These are phyloP conservation scores for Scylla paramamosain DNA, from an alignment of 1,140 invertebrate genomes.

Conservation along the genomic window DNA sequence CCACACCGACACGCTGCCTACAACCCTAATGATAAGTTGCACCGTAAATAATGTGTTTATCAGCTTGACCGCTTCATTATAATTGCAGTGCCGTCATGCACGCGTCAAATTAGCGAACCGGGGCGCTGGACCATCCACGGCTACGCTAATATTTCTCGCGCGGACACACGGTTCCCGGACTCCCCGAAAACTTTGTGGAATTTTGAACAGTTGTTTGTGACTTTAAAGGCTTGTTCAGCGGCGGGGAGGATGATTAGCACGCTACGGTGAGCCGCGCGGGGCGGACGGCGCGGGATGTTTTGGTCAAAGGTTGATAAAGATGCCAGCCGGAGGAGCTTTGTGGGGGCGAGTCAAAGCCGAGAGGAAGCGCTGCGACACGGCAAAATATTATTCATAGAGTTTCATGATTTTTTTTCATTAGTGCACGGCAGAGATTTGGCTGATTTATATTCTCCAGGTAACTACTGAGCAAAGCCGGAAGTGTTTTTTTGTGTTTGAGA, in stretches of 20 bases:
- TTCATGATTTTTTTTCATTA: background rate
- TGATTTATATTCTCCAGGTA: background rate
- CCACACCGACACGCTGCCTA: background rate
- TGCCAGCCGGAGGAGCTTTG: background rate
- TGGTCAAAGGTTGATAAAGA: background rate
- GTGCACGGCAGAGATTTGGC: background rate
- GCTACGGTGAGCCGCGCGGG: background rate
- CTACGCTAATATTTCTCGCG: constrained; percentile 30
- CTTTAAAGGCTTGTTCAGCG: background rate
- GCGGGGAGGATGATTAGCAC: background rate
- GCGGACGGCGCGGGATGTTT: background rate
- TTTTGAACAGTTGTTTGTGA: constrained; percentile 6
- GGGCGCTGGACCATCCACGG: background rate
- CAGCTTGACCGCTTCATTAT: constrained; percentile 50
- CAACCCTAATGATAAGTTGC: constrained; percentile 45
- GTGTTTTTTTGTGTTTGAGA: background rate
- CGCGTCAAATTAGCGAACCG: constrained; percentile 48
- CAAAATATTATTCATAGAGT: background rate
- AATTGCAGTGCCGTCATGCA: constrained; percentile 46
- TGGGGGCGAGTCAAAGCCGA: background rate
- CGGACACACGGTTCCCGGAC: background rate
- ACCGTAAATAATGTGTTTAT: constrained; percentile 55
- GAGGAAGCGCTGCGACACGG: background rate
- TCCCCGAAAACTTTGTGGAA: background rate
- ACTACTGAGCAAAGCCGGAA: background rate